These are phyloP conservation scores for Pterocles orientalis DNA, from an alignment of 2,113 vertebrate genomes.

Conservation along the genomic window DNA sequence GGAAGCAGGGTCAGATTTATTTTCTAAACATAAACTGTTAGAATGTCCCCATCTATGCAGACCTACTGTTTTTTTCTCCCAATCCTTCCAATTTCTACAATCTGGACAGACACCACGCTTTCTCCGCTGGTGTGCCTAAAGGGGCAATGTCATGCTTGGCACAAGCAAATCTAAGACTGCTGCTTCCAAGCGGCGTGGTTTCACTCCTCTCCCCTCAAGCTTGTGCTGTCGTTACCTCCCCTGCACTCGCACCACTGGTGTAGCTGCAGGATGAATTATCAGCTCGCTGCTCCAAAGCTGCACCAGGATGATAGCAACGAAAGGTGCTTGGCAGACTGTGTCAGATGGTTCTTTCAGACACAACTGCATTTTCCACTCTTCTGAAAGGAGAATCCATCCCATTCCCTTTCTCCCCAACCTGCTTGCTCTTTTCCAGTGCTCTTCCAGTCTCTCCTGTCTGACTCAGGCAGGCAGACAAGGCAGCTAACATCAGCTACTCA, in stretches of 20 bases:
- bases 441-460: neutral
- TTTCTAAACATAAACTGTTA: neutral
- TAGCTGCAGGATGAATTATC: conserved; percentile 14
- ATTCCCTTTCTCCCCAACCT: neutral
- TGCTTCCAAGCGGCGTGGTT: neutral
- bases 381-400: neutral
- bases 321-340: neutral
- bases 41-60: neutral
- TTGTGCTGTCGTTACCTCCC: neutral
- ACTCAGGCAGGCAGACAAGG: neutral
- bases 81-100: neutral
- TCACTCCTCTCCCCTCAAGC: neutral
- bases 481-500: neutral
- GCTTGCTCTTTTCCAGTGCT: neutral
- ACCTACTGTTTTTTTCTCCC: neutral
- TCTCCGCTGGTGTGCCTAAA: neutral
- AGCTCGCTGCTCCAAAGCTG: conserved; percentile 25
- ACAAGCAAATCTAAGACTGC: neutral
- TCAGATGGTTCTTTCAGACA: neutral
- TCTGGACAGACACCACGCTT: neutral
- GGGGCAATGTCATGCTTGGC: neutral
- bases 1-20: neutral
- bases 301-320: neutral
- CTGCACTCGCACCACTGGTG: neutral
- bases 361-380: neutral